These are phyloP conservation scores for Euschistus heros DNA, from an alignment of 1,140 invertebrate genomes.

Conservation along the genomic window DNA sequence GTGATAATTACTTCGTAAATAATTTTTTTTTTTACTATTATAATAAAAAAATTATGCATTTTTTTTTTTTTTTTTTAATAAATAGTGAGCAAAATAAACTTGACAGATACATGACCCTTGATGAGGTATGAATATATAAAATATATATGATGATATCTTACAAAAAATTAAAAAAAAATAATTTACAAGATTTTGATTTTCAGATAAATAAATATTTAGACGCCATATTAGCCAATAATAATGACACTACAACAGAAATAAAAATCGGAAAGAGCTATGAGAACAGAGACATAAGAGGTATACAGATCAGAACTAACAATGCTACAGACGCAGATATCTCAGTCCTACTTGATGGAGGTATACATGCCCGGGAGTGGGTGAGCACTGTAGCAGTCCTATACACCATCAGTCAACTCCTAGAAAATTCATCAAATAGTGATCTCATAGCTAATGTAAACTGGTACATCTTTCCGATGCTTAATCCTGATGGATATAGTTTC, in stretches of 20 bases:
- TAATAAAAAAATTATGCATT: background rate
- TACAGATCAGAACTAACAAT: background rate
- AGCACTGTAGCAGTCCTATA: conserved; percentile 75
- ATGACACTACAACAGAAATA: background rate
- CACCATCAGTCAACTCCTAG: conserved; percentile 66
- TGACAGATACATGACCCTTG: background rate
- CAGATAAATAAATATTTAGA: conserved; percentile 2
- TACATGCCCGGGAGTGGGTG: conserved; percentile 89
- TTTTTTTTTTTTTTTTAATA: background rate
- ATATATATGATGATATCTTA: too few relatives aligned
- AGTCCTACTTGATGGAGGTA: conserved; percentile 60
- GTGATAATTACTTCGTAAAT: background rate
- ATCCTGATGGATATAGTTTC: conserved; percentile 71
- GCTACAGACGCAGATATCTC: conserved; percentile 34
- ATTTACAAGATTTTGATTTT: background rate
- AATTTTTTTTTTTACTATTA: background rate
- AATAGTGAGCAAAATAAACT: background rate
- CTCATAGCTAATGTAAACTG: conserved; percentile 52
- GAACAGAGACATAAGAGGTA: background rate
- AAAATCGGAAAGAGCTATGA: background rate
- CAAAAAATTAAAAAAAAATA: too few relatives aligned
- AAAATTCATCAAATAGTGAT: conserved; percentile 52
- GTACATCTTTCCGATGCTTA: conserved; percentile 56
- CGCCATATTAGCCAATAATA: background rate
- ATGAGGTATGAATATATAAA: background rate